These are phyloP conservation scores for Calonectris borealis DNA, from an alignment of 2,113 vertebrate species.

Conservation along the genomic window DNA sequence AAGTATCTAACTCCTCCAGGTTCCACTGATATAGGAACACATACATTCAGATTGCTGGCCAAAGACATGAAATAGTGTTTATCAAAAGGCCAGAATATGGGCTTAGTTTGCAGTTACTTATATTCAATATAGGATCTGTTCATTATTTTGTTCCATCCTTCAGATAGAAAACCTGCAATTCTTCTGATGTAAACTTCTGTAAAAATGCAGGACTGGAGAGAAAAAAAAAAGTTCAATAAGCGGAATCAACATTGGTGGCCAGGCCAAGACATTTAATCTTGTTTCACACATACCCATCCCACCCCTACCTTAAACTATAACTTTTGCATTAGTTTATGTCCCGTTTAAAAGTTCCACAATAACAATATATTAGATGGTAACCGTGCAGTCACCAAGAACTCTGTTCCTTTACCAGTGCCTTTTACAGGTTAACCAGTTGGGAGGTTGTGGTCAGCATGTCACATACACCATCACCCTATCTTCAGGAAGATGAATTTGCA, in stretches of 20 bases:
- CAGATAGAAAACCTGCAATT: not conserved
- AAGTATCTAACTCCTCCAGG: not conserved
- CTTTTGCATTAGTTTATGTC: not conserved
- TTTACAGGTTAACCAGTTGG: conserved; percentile 9
- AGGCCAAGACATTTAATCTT: not conserved
- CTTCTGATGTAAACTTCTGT: not conserved
- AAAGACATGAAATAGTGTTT: not conserved
- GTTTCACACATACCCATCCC: not conserved
- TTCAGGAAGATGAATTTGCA: conserved; percentile 67
- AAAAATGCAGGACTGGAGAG: not conserved
- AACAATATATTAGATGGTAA: not conserved
- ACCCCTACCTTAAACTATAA: not conserved
- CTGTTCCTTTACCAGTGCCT: not conserved
- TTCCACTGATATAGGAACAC: not conserved
- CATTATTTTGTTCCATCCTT: not conserved
- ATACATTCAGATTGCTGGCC: not conserved
- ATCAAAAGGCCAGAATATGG: not conserved
- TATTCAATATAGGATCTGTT: not conserved
- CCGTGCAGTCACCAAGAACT: not conserved
- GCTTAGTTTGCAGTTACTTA: not conserved
- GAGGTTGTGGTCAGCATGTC: conserved; percentile 36
- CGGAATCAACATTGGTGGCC: not conserved
- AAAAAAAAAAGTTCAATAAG: not conserved
- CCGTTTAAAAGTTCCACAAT: not conserved
- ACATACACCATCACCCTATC: conserved; percentile 30